Evolutionary conservation across 2,888 invertebrate species (phyloP), one percentile per base, ranked within the genome.

Genomic region (Lycia hirtaria): DNA sequence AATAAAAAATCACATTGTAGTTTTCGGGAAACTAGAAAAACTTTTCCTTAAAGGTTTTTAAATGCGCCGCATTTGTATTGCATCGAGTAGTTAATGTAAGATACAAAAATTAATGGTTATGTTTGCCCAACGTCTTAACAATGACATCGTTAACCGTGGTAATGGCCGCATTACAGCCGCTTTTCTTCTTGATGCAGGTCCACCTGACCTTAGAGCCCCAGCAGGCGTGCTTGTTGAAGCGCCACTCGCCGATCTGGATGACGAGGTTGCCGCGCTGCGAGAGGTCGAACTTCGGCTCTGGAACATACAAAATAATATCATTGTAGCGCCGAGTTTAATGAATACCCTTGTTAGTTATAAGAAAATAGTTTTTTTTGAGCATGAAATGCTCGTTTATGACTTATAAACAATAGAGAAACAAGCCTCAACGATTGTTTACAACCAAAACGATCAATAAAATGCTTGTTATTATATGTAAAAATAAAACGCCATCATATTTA

Each of bases 151-250:
- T 87, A 1, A 88, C 78, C 0, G 91, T 90, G 15, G 91, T 91
- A 48, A 91, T 86, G 26, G 90, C 76, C 3, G 91, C 91, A 2
- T 80, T 88, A 59, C 91, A 92, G 0, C 91, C 90, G 12, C 69
- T 80, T 68, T 89, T 91, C 79, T 90, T 92, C 71, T 91, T 91
- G 67, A 90, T 88, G 68, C 92, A 92, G 0, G 88, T 87, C 91
- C 91, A 92, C 9, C 91, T 85, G 1, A 88, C 82, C 67, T 89
- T 90, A 48, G 88, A 81, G 4, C 91, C 91, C 88, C 89, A 90
- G 51, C 83, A 83, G 0, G 89, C 87, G 64, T 91, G 90, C 66
- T 90, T 89, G 71, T 89, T 89, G 69, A 90, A 92, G 1, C 91
- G 78, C 90, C 90, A 90, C 33, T 86, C 82, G 0, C 91, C 92